phyloP scores from a whole-genome alignment of 2,797 vertebrate genomes.

The Crocodylus rhombifer region DNA sequence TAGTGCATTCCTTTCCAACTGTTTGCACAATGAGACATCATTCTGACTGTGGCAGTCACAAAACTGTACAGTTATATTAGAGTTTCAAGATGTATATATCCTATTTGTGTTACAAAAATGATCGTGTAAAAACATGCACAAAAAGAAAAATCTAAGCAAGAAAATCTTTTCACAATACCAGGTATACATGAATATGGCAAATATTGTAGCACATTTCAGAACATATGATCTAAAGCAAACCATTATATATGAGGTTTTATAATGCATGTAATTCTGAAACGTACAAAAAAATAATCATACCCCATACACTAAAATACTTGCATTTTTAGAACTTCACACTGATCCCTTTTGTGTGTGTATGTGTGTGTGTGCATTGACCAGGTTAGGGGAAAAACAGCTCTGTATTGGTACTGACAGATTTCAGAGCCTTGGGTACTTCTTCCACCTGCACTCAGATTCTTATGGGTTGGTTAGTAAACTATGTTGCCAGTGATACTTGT shows the following conservation, averaged over 20 bases:
- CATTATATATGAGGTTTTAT: constrained; percentile 34
- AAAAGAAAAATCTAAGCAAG: constrained; percentile 62
- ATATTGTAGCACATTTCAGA: constrained; percentile 64
- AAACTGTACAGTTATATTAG: constrained; percentile 29
- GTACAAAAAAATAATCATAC: constrained; percentile 61
- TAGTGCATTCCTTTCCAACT: constrained; percentile 44
- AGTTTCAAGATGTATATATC: constrained; percentile 50
- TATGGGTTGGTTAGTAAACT: constrained; percentile 47
- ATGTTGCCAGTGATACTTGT: constrained; percentile 50
- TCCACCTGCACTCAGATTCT: constrained; percentile 33
- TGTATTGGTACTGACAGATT: constrained; percentile 24
- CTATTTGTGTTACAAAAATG: constrained; percentile 68
- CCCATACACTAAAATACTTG: constrained; percentile 55
- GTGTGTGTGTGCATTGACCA: neutral
- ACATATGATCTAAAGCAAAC: constrained; percentile 60
- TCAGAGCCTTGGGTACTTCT: constrained; percentile 15
- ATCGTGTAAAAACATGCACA: constrained; percentile 70
- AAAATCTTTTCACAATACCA: constrained; percentile 60
- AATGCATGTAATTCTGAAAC: constrained; percentile 70
- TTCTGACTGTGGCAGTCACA: constrained; percentile 30
- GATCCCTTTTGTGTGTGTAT: constrained; percentile 60
- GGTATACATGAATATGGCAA: constrained; percentile 62
- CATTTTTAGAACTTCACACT: constrained; percentile 65
- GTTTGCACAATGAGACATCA: constrained; percentile 52
- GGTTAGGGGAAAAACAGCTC: constrained; percentile 44